Evolutionary conservation across 2,797 vertebrate genomes (phyloP).

Genomic region (Hozukius guyotensis): DNA sequence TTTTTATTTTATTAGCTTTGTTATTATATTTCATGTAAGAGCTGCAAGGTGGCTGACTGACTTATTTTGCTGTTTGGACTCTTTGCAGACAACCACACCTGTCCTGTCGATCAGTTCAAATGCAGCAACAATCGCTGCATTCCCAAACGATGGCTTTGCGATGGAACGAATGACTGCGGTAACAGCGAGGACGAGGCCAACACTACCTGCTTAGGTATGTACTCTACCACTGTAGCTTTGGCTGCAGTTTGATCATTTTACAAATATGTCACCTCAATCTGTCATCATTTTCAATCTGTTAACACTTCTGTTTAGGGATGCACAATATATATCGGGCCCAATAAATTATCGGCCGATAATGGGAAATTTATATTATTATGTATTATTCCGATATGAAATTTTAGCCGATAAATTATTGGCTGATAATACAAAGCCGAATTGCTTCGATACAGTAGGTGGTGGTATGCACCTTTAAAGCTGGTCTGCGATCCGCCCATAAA

Average conservation of each 20-base stretch:
- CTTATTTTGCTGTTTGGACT: neutral
- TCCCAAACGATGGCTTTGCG: conserved; percentile 96
- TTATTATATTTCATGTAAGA: neutral
- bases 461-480: too few relatives aligned
- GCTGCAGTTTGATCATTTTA: neutral
- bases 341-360: too few relatives aligned
- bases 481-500: too few relatives aligned
- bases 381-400: too few relatives aligned
- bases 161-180: conserved; percentile 94
- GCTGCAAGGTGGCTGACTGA: neutral
- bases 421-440: too few relatives aligned
- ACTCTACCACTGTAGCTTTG: neutral
- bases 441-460: too few relatives aligned
- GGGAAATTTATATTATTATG: too few relatives aligned
- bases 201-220: conserved; percentile 91
- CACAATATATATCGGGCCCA: too few relatives aligned
- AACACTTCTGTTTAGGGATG: neutral
- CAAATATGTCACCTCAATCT: neutral
- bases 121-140: conserved; percentile 96
- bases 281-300: neutral
- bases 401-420: too few relatives aligned
- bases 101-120: conserved; percentile 94
- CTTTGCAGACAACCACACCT: conserved; percentile 89
- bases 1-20: neutral
- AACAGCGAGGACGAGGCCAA: conserved; percentile 94